Evolutionary conservation across 2,113 vertebrate species (phyloP), one percentile per base, ranked within the genome.

Genomic region (Enhydra lutris): DNA sequence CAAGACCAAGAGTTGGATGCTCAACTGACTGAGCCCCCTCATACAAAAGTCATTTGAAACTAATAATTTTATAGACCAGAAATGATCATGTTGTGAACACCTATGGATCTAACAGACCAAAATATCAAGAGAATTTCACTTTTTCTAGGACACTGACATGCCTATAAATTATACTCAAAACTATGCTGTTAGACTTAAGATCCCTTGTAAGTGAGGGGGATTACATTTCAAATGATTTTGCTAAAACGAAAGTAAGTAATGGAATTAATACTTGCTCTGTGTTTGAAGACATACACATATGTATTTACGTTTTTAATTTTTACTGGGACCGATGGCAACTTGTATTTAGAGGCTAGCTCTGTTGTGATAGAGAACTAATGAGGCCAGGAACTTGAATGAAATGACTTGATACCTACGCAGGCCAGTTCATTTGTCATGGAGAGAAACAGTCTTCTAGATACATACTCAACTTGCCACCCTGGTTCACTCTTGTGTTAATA

Each of bases 301-400:
- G 57, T 57, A 94, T 80, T 71, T 39, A 85, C 3, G 7, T 69
- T 45, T 91, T 80, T 57, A n/a, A 84, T 39, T 80, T 94, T 86
- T 73, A 55, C 52, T 76, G 74, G 39, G 36, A 69, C 63, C 91
- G 69, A 63, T 52, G 71, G 89, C 36, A 94, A 80, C 81, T 83
- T 93, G 55, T 71, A 93, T 34, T 94, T 92, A 85, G 59, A 89
- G 73, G 39, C 50, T 61, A 97, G 50, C n/a, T 81, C 76, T 91
- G 45, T 8, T 93, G 73, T 82, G 82, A 93, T 34, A 63, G 3
- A 81, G 89, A 74, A 42, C 47, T 91, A 81, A 89, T 59, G 55
- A 95, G 73, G 45, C 45, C 84, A 92, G 74, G 23, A 55, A 86
- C 23, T 59, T 76, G 29, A 94, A 92, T n/a, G 55, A 76, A 15